Evolutionary conservation across 2,888 invertebrate species (phyloP).

Genomic region (Gymnocheta viridis): DNA sequence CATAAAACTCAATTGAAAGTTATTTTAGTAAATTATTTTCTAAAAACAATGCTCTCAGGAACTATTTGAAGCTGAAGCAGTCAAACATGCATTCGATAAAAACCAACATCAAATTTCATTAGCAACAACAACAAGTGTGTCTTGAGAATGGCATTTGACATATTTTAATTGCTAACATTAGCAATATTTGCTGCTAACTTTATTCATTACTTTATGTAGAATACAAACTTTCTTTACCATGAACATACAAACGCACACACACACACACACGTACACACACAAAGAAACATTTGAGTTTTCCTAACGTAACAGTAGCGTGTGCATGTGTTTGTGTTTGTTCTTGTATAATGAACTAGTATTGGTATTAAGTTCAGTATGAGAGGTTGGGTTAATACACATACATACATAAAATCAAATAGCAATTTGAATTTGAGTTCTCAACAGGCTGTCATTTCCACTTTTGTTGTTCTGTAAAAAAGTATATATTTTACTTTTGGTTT

Average conservation of each 20-base stretch:
- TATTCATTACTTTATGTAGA: conserved; percentile 54
- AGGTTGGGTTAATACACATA: background rate
- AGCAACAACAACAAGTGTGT: conserved; percentile 58
- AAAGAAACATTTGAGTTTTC: background rate
- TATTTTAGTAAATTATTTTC: conserved; percentile 50
- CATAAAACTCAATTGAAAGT: conserved; percentile 60
- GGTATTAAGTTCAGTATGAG: background rate
- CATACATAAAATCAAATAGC: conserved; percentile 53
- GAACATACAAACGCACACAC: background rate
- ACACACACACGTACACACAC: no score
- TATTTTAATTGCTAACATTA: conserved; percentile 69
- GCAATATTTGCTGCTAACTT: conserved; percentile 66
- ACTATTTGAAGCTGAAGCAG: conserved; percentile 50
- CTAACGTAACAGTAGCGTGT: no score
- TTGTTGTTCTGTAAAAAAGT: conserved; percentile 55
- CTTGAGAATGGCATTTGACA: conserved; percentile 68
- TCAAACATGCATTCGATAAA: conserved; percentile 22
- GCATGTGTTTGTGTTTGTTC: background rate
- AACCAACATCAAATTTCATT: conserved; percentile 30
- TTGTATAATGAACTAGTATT: conserved; percentile 4
- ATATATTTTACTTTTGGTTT: conserved; percentile 25
- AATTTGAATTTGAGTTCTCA: conserved; percentile 53
- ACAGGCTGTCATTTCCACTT: conserved; percentile 69
- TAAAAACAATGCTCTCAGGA: conserved; percentile 56
- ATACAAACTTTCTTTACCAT: conserved; percentile 37